These are phyloP conservation scores for Hydra vulgaris DNA, from an alignment of 30 jellyfish, hydroid and myxozoan genomes.

Conservation along the genomic window DNA sequence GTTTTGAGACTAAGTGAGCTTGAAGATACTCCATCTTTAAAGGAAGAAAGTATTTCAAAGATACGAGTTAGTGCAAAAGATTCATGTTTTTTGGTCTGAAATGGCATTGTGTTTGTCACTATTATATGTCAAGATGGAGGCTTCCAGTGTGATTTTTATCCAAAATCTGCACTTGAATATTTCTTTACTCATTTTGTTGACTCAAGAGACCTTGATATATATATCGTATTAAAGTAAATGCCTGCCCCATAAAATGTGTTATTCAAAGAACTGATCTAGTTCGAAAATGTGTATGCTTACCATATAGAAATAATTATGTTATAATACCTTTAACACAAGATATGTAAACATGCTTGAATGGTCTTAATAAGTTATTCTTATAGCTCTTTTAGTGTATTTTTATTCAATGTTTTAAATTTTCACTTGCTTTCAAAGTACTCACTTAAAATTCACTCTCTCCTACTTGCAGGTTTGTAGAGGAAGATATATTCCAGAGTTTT, in stretches of 20 bases:
- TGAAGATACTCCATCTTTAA: neutral
- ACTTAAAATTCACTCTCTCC: too few relatives aligned
- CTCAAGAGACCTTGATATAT: neutral
- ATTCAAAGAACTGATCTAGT: neutral
- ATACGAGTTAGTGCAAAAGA: neutral
- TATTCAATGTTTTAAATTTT: neutral
- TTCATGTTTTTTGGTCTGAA: neutral
- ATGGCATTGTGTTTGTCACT: neutral
- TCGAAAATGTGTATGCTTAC: neutral
- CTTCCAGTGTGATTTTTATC: neutral
- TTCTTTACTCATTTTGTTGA: neutral
- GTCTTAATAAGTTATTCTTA: neutral
- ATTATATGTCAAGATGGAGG: neutral
- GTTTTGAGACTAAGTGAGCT: constrained; percentile 8
- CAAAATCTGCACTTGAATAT: neutral
- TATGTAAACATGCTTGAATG: neutral
- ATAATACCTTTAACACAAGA: neutral
- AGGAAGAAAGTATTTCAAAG: neutral
- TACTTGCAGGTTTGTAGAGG: neutral
- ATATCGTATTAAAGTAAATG: neutral
- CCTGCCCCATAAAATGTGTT: neutral
- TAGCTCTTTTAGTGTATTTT: neutral
- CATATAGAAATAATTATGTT: neutral
- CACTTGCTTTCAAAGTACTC: neutral
- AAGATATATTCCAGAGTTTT: neutral